phyloP scores from a whole-genome alignment of 2,797 vertebrate genomes.

The Apogon talboti region DNA sequence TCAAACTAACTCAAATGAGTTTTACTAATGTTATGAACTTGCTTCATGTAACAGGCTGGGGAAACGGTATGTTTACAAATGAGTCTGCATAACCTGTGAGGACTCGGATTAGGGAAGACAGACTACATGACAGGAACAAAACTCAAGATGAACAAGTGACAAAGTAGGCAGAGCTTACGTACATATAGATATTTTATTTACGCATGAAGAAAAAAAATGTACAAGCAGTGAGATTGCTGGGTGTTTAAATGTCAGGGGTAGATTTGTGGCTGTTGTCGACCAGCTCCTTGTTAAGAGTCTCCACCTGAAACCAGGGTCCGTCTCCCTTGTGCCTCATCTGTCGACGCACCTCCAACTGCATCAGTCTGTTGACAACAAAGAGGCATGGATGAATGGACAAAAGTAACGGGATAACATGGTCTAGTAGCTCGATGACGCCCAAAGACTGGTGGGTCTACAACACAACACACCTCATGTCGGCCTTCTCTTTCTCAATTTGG shows the following conservation, averaged over 20 bases:
- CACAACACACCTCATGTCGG: constrained; percentile 82
- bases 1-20: too few relatives aligned
- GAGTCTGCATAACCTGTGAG: too few relatives aligned
- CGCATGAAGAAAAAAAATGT: constrained; percentile 62
- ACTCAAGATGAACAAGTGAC: too few relatives aligned
- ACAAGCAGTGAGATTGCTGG: constrained; percentile 71
- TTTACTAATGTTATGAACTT: too few relatives aligned
- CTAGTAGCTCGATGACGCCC: too few relatives aligned
- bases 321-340: constrained; percentile 91
- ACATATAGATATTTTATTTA: constrained; percentile 82
- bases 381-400: neutral
- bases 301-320: constrained; percentile 90
- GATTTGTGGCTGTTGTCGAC: constrained; percentile 86
- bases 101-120: too few relatives aligned
- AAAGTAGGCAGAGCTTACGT: neutral
- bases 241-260: constrained; percentile 86
- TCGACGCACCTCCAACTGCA: constrained; percentile 83
- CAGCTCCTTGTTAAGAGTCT: constrained; percentile 84
- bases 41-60: too few relatives aligned
- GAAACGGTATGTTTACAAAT: too few relatives aligned
- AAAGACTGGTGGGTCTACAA: neutral
- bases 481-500: constrained; percentile 86
- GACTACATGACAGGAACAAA: too few relatives aligned
- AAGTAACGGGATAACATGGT: neutral
- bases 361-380: constrained; percentile 77